Conservation (phyloP, 2,797 vertebrate species). For the Florisuga fusca region DNA sequence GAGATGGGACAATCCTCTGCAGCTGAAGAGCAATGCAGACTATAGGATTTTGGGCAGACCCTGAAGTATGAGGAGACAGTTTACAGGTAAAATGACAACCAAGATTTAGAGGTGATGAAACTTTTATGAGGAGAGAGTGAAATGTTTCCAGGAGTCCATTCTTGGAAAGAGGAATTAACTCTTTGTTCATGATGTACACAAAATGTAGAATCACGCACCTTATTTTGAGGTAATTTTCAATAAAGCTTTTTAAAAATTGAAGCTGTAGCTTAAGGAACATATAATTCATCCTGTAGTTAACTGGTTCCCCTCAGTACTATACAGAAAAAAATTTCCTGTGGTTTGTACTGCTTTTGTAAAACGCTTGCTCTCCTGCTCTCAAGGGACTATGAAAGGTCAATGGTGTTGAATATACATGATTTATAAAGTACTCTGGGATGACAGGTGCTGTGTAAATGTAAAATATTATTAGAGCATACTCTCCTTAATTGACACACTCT, state of each 20-base stretch:
- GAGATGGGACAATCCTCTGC: neutral
- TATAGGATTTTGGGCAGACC: neutral
- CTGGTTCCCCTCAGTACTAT: neutral
- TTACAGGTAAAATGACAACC: neutral
- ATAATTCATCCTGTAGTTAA: conserved; percentile 17
- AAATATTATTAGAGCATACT: conserved; percentile 21
- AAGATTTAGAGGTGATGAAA: neutral
- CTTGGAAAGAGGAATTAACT: neutral
- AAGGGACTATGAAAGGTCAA: conserved; percentile 23
- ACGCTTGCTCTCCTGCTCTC: neutral
- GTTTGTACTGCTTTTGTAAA: conserved; percentile 19
- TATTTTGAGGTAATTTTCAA: neutral
- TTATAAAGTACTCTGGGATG: conserved; percentile 33
- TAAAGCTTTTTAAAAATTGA: neutral
- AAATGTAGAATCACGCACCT: neutral
- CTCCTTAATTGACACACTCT: conserved; percentile 3
- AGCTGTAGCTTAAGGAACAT: neutral
- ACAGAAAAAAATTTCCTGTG: neutral
- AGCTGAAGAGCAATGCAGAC: neutral
- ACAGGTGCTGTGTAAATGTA: conserved; percentile 14
- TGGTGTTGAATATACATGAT: conserved; percentile 22
- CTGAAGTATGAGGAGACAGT: neutral
- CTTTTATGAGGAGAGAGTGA: neutral
- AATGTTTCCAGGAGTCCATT: neutral
- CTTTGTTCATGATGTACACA: neutral